phyloP scores from a whole-genome alignment of 1,140 invertebrate genomes.

The Rhyacophila brunnea region DNA sequence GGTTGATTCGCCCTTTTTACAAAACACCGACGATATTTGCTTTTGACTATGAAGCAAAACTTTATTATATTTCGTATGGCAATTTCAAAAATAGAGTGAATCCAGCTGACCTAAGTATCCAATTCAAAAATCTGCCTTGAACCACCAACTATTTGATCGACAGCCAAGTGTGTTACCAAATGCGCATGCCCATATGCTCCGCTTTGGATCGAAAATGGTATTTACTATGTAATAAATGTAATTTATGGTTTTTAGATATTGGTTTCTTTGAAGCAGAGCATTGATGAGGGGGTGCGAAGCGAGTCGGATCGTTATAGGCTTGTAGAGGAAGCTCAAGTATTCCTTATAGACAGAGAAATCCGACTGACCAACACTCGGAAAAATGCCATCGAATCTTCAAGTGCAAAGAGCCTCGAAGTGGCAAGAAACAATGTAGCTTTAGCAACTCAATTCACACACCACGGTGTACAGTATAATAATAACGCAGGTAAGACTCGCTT shows the following conservation, averaged over 20 bases:
- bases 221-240: too few relatives aligned
- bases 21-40: too few relatives aligned
- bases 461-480: slow-evolving; percentile 21
- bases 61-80: too few relatives aligned
- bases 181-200: too few relatives aligned
- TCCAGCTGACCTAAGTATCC: too few relatives aligned
- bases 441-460: slow-evolving; percentile 11
- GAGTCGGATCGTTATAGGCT: slow-evolving; percentile 67
- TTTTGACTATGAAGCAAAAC: too few relatives aligned
- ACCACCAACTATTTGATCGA: too few relatives aligned
- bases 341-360: slow-evolving; percentile 75
- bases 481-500: slow-evolving; percentile 5
- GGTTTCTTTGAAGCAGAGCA: slow-evolving; percentile 80
- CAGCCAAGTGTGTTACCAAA: too few relatives aligned
- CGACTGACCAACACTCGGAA: slow-evolving; percentile 66
- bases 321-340: slow-evolving; percentile 71
- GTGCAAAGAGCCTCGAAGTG: slow-evolving; percentile 29
- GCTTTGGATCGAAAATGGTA: too few relatives aligned
- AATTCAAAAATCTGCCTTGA: too few relatives aligned
- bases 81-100: too few relatives aligned
- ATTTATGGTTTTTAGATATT: slow-evolving; percentile 62
- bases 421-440: slow-evolving; percentile 3
- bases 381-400: slow-evolving; percentile 54
- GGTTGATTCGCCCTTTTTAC: too few relatives aligned
- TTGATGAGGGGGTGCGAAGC: slow-evolving; percentile 75